Base-by-base conservation (phyloP, 2,797 vertebrate genomes). In the Eulemur rubriventer region DNA sequence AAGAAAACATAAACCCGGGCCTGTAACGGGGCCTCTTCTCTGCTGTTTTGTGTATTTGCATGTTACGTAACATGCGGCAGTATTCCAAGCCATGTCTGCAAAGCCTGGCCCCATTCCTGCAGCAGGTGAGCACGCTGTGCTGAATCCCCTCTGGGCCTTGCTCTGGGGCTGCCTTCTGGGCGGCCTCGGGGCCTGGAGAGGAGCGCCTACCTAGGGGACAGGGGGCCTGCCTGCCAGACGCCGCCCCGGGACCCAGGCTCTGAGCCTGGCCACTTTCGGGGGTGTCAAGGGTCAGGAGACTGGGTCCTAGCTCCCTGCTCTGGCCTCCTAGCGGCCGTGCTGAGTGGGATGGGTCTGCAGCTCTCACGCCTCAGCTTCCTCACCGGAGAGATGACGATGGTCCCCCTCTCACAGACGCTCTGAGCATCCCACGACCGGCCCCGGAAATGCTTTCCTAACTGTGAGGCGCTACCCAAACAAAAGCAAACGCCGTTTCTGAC, bases 1-100 rank as follows among this genome's bases (percentile, higher is more conserved):
- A 65, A 75, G 96, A 76, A 75, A 88, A 65, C 46, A 48, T 41
- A 63, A 85, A 67, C 28, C 43, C 13, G 0, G 52, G 75, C 70
- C 50, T 30, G 5, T 10, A 28, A 28, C 63, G 22, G 24, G 55
- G 17, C 13, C 30, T 84, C 33, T 41, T 76, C 59, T 89, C 75
- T 30, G 41, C 33, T 4, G 3, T 48, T 72, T 50, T 24, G 0
- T 6, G 5, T 1, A 16, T 94, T 89, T 94, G 81, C 76, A 48
- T 81, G 88, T 90, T 84, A 90, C 80, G 65, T 33, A 79, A 83
- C 26, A 33, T 76, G 55, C 41, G 26, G 80, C 41, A 85, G 55
- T 81, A 46, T 80, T 59, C 52, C 82, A 28, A 70, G 50, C 38
- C 20, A 20, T 52, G 22, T 16, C 78, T 16, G 10, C 26, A 11